Conservation (phyloP, 2,888 invertebrate species). For the Panzeria rudis region DNA sequence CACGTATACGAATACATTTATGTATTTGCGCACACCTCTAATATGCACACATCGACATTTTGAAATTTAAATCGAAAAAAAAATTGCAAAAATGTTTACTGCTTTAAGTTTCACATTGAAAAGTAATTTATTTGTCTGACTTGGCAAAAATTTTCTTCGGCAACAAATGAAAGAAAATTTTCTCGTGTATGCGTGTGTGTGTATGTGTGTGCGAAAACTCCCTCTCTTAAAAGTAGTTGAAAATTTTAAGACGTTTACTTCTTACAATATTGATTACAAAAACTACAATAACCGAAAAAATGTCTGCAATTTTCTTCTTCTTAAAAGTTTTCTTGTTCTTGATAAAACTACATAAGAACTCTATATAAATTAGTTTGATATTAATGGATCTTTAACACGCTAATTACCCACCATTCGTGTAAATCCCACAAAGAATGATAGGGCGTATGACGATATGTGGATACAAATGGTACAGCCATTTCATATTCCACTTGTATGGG, state of each 20-base stretch:
- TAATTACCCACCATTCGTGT: conserved; percentile 81
- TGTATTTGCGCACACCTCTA: too few species aligned
- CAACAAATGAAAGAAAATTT: not conserved
- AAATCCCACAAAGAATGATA: conserved; percentile 84
- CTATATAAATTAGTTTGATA: conserved; percentile 1
- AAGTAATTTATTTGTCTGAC: conserved; percentile 1
- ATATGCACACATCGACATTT: too few species aligned
- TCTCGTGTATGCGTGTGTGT: not conserved
- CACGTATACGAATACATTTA: too few species aligned
- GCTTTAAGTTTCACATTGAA: not conserved
- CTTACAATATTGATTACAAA: conserved; percentile 54
- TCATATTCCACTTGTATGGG: conserved; percentile 83
- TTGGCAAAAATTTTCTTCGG: conserved; percentile 7
- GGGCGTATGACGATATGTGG: conserved; percentile 83
- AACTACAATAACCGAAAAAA: conserved; percentile 10
- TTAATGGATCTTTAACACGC: conserved; percentile 61
- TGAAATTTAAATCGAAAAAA: too few species aligned
- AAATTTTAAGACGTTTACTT: conserved; percentile 24
- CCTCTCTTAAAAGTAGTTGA: not conserved
- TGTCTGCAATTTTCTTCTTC: conserved; percentile 35
- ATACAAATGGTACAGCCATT: conserved; percentile 83
- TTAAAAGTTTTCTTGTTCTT: not conserved
- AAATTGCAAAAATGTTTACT: not conserved
- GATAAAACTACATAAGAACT: not conserved
- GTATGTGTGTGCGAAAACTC: not conserved